phyloP scores from a whole-genome alignment of 2,113 vertebrate genomes.

The Heterotilapia buettikoferi region DNA sequence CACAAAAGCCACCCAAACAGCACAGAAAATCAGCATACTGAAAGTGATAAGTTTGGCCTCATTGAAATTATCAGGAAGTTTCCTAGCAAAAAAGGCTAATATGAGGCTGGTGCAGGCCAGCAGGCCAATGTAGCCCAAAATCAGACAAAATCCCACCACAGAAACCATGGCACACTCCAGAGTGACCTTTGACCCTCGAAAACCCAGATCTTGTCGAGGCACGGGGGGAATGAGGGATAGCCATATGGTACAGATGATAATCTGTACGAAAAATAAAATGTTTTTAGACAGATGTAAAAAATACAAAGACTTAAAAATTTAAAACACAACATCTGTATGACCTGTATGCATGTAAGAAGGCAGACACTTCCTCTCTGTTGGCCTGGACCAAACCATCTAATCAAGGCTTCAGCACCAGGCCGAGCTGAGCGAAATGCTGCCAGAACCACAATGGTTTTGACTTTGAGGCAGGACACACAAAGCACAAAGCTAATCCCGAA shows the following conservation, averaged over 20 bases:
- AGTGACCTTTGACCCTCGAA: constrained; percentile 56
- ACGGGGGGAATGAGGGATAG: constrained; percentile 58
- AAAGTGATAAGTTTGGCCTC: constrained; percentile 71
- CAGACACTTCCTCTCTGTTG: constrained; percentile 64
- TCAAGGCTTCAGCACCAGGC: constrained; percentile 40
- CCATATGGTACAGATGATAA: constrained; percentile 66
- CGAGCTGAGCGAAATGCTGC: constrained; percentile 59
- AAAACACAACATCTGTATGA: neutral
- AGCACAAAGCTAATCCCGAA: constrained; percentile 73
- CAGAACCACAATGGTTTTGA: constrained; percentile 73
- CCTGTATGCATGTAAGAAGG: constrained; percentile 44
- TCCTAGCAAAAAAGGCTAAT: constrained; percentile 70
- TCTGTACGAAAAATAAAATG: constrained; percentile 24
- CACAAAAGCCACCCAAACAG: constrained; percentile 69
- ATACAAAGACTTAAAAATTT: neutral
- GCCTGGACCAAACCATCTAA: constrained; percentile 62
- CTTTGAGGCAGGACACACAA: constrained; percentile 66
- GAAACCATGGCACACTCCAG: constrained; percentile 62
- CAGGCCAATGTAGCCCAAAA: constrained; percentile 70
- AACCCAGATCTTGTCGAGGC: constrained; percentile 41
- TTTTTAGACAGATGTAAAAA: neutral
- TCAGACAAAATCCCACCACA: constrained; percentile 53
- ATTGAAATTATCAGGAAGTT: constrained; percentile 63
- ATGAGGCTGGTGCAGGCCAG: constrained; percentile 61
- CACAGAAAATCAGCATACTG: constrained; percentile 76